Base-by-base conservation (phyloP, 1,140 invertebrate genomes). In the Ectropis grisescens region DNA sequence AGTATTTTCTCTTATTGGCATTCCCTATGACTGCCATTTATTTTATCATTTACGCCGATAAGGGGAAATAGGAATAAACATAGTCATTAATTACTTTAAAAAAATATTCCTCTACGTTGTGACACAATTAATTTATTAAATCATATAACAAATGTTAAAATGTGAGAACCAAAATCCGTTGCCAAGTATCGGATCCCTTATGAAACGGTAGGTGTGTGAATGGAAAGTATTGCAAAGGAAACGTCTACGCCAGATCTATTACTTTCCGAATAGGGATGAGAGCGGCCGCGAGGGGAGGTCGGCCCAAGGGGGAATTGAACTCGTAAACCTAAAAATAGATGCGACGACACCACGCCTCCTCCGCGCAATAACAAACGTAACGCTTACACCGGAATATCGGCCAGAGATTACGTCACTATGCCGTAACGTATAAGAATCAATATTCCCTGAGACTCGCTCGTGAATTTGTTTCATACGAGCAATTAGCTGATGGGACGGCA, bases 291-390 rank as follows among this genome's bases (percentile, higher is more conserved):
- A 23, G 24, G 49, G 40, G 45, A 40, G 46, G 31, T 16, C 31
- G 50, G 37, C 36, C 29, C 41, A 57, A n/a, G n/a, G n/a, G 58
- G 59, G 61, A 58, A 67, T 54, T 58, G 61, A 68, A 70, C 67
- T 42, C 65, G 62, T 76, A 71, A 76, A 76, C 59, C 58, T 66
- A 74, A 69, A 74, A 70, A 75, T 71, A 71, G 57, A 54, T 52
- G 35, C 47, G 41, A 51, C 52, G 56, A 58, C 51, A 58, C 46
- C 40, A 44, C 45, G 41, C 59, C 38, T 40, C 39, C 32, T 25
- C 34, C 35, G 34, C 29, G 33, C 36, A 36, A 37, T 33, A 14
- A 37, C 30, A 38, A 24, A 37, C 24, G 24, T 10, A 6, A n/a
- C 24, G 19, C 29, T 22, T 19, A 15, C 31, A 33, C 41, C 15